Base-by-base conservation (phyloP, 2,888 invertebrate genomes). In the Melinopterus prodromus region DNA sequence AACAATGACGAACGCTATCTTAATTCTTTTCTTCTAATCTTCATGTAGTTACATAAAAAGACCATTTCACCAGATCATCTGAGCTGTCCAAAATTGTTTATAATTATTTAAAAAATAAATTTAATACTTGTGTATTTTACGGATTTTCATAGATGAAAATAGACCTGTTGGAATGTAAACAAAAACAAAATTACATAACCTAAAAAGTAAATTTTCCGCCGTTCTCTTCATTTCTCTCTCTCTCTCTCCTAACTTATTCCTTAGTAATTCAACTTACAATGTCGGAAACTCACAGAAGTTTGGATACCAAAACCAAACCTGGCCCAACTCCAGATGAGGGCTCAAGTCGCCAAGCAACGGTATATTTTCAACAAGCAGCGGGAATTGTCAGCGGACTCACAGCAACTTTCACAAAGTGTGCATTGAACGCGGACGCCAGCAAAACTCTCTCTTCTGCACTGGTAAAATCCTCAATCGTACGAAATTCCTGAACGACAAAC, bases 371-470 rank as follows among this genome's bases (percentile, higher is more conserved):
- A 53, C 9, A 53, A 53, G 9, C 53, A 53, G 53, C 53, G 7
- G 12, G 53, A 53, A 53, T 53, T 53, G 53, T 9, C 53, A 53
- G 53, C 53, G 53, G 53, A 53, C 1, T 53, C 38, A 16, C 74
- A 16, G 81, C 80, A 78, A 84, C 84, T 84, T 84, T 84, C 84
- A 84, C 84, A 82, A 79, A 81, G 80, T 75, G 16, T 53, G 76
- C 79, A 69, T 78, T 81, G 82, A 82, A 53, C 82, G 82, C 82
- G 82, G 81, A 81, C 83, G 82, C 80, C 26, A 26, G 26, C 26
- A 12, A 53, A 53, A 53, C 53, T 53, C 80, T 81, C 80, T 82
- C 80, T 79, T 77, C 70, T 36, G 72, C 36, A 16, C 53, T 53
- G 53, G 53, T 53, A 53, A 53, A 53, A 53, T 53, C 53, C 53